A percentile compares a stretch with the other conserved stretches of the same genome.
These are phyloP conservation scores for Molanna angustata DNA, from an alignment of 2,888 invertebrate genomes.

Conservation along the genomic window DNA sequence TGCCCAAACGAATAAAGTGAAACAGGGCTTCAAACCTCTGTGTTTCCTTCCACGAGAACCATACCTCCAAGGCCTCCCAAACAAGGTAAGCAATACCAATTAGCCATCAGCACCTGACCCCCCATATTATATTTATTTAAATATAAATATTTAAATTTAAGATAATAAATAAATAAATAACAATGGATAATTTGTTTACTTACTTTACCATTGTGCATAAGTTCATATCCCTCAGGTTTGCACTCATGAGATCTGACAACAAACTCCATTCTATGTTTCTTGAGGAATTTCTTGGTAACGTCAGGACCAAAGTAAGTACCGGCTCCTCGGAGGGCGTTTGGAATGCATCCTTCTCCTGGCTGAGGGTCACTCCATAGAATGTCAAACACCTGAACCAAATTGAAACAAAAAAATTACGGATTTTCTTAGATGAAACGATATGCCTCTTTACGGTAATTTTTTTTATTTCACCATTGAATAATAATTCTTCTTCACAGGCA, in stretches of 20 bases:
- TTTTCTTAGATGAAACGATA: no score
- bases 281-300: slow-evolving; percentile 74
- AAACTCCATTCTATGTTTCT: slow-evolving; percentile 72
- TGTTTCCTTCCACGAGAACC: no score
- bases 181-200: background rate
- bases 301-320: slow-evolving; percentile 94
- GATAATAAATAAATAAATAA: background rate
- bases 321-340: slow-evolving; percentile 83
- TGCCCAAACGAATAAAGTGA: no score
- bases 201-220: slow-evolving; percentile 79
- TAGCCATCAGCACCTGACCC: no score
- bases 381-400: slow-evolving; percentile 76
- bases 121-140: no score
- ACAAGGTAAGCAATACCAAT: no score
- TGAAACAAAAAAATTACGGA: background rate
- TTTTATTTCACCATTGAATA: no score
- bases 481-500: no score
- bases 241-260: slow-evolving; percentile 91
- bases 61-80: no score
- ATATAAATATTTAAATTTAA: no score
- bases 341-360: slow-evolving; percentile 71
- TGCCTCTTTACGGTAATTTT: no score
- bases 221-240: slow-evolving; percentile 89
- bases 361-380: slow-evolving; percentile 93
- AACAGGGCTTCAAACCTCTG: no score